Evolutionary conservation across 2,113 vertebrate species (phyloP).

Genomic region (Nerophis lumbriciformis): DNA sequence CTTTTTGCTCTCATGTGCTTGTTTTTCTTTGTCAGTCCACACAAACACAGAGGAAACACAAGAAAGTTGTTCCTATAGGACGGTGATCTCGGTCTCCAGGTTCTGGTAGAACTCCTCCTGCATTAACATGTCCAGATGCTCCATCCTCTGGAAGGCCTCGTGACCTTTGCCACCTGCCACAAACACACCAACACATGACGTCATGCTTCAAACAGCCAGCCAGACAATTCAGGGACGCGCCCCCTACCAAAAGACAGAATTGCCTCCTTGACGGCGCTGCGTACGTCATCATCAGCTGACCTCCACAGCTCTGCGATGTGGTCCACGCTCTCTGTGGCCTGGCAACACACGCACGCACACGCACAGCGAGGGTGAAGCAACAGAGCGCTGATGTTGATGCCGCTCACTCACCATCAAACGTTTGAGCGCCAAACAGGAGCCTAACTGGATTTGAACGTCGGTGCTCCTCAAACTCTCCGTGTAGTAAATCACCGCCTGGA

Average conservation of each 20-base stretch:
- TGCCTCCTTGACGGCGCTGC: slow-evolving; percentile 63
- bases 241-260: slow-evolving; percentile 71
- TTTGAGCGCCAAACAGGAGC: slow-evolving; percentile 84
- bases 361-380: slow-evolving; percentile 11
- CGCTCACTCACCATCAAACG: slow-evolving; percentile 78
- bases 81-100: slow-evolving; percentile 70
- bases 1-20: no score
- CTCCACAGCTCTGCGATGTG: slow-evolving; percentile 68
- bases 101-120: slow-evolving; percentile 71
- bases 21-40: no score
- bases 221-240: no score
- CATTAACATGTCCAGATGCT: slow-evolving; percentile 62
- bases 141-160: slow-evolving; percentile 71
- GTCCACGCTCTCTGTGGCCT: slow-evolving; percentile 71
- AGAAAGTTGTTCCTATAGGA: slow-evolving; percentile 52
- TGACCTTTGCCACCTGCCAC: slow-evolving; percentile 68
- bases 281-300: slow-evolving; percentile 65
- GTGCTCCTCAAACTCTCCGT: slow-evolving; percentile 65
- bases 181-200: background rate
- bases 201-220: background rate
- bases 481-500: slow-evolving; percentile 83
- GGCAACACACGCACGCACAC: slow-evolving; percentile 18
- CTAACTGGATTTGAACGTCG: slow-evolving; percentile 71
- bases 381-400: background rate
- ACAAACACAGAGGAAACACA: no score